Percentiles rank a stretch among this genome's conserved stretches.
Evolutionary conservation across 2,113 vertebrate species (phyloP).

Genomic region (Oncorhynchus keta): DNA sequence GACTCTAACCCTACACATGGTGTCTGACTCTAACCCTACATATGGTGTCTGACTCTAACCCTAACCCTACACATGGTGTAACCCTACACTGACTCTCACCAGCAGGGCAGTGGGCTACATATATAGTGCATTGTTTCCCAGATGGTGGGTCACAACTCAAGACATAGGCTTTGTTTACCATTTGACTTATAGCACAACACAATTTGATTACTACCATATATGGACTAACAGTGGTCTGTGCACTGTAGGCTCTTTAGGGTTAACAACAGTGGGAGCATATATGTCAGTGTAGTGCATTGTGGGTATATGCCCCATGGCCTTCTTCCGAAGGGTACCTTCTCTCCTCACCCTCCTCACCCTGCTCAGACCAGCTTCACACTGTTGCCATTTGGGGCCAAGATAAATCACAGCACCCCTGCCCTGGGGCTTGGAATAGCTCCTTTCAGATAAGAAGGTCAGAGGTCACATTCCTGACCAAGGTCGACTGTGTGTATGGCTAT

Average conservation of each 20-base stretch:
- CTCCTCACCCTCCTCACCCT: slow-evolving; percentile 32
- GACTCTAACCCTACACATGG: too few relatives aligned
- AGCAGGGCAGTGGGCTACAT: neutral
- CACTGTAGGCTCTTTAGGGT: too few relatives aligned
- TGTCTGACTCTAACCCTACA: too few relatives aligned
- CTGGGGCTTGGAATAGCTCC: slow-evolving; percentile 66
- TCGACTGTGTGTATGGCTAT: slow-evolving; percentile 51
- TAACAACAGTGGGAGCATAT: too few relatives aligned
- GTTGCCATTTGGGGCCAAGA: slow-evolving; percentile 58
- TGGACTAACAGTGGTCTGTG: too few relatives aligned
- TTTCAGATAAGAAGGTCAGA: slow-evolving; percentile 72
- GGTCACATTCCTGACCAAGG: slow-evolving; percentile 75
- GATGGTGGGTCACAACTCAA: too few relatives aligned
- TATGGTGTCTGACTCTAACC: too few relatives aligned
- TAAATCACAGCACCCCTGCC: slow-evolving; percentile 64
- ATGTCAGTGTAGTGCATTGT: neutral
- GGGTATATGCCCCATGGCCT: slow-evolving; percentile 32
- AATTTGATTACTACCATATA: too few relatives aligned
- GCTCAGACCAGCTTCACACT: slow-evolving; percentile 45
- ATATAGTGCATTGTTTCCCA: neutral
- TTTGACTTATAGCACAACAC: too few relatives aligned
- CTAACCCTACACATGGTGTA: neutral
- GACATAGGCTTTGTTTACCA: too few relatives aligned
- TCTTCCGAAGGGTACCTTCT: slow-evolving; percentile 45
- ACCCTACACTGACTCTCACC: neutral